Conservation (phyloP, 2,113 vertebrate species). For the Apodemus sylvaticus region DNA sequence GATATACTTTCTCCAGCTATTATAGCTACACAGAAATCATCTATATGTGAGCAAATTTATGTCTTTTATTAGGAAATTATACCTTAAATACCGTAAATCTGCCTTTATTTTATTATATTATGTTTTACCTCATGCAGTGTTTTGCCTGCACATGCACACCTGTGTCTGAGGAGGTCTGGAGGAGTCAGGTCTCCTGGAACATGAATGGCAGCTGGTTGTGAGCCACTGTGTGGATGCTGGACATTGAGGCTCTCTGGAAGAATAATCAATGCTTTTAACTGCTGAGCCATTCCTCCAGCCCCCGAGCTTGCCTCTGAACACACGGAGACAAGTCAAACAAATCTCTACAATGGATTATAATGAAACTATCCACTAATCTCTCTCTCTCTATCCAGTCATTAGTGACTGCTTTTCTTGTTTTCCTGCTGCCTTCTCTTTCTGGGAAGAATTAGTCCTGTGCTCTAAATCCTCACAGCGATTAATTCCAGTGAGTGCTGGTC, state of each 20-base stretch:
- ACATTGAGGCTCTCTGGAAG: neutral
- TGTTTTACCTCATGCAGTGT: neutral
- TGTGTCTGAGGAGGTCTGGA: neutral
- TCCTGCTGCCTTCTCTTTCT: neutral
- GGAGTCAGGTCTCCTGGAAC: neutral
- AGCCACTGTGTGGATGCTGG: neutral
- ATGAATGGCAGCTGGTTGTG: neutral
- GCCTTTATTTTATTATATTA: neutral
- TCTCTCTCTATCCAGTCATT: neutral
- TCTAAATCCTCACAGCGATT: neutral
- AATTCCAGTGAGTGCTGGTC: neutral
- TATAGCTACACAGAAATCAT: neutral
- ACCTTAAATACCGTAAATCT: neutral
- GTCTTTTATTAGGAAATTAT: neutral
- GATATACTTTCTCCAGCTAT: neutral
- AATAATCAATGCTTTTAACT: neutral
- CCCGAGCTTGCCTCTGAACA: neutral
- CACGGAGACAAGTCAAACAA: neutral
- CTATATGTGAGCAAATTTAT: neutral
- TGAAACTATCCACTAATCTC: neutral
- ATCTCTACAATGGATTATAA: neutral
- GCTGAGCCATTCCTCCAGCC: neutral
- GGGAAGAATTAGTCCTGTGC: neutral
- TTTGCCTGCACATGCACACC: neutral
- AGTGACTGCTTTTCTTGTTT: rapidly evolving